phyloP scores from a whole-genome alignment of 1,140 invertebrate species.

The Asbolus verrucosus region DNA sequence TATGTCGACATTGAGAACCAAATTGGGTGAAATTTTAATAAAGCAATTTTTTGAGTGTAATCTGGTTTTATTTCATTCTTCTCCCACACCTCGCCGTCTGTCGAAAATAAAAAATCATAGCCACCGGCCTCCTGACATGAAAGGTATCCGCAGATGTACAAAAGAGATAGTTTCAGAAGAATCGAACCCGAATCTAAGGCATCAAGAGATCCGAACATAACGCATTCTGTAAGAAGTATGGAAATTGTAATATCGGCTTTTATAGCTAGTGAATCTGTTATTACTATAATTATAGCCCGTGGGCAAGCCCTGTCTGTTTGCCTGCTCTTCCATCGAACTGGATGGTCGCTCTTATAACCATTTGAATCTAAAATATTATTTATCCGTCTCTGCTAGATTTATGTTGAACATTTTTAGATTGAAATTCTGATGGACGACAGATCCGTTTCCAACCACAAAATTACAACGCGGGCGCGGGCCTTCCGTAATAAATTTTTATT shows the following conservation, averaged over 20 bases:
- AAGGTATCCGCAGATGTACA: slow-evolving; percentile 19
- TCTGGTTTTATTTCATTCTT: background rate
- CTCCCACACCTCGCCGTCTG: background rate
- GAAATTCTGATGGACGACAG: slow-evolving; percentile 42
- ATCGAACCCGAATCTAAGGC: slow-evolving; percentile 21
- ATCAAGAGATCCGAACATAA: slow-evolving; percentile 26
- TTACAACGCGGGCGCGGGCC: slow-evolving; percentile 1
- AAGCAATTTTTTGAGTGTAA: too few species aligned
- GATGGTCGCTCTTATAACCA: slow-evolving; percentile 13
- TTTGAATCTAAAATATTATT: slow-evolving; percentile 42
- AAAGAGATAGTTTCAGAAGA: background rate
- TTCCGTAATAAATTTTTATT: slow-evolving; percentile 43
- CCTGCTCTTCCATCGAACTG: slow-evolving; percentile 42
- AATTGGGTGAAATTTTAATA: too few species aligned
- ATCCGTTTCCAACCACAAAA: slow-evolving; percentile 38
- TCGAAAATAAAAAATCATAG: background rate
- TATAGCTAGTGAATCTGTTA: slow-evolving; percentile 60
- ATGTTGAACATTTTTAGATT: slow-evolving; percentile 41
- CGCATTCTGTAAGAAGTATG: slow-evolving; percentile 52
- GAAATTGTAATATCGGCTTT: slow-evolving; percentile 60
- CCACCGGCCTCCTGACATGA: background rate
- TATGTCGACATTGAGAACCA: too few species aligned
- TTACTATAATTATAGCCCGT: slow-evolving; percentile 61
- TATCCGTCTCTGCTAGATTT: slow-evolving; percentile 40
- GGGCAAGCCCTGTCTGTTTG: slow-evolving; percentile 54